phyloP scores from a whole-genome alignment of 2,113 vertebrate genomes.

The Psammodynastes pulverulentus region DNA sequence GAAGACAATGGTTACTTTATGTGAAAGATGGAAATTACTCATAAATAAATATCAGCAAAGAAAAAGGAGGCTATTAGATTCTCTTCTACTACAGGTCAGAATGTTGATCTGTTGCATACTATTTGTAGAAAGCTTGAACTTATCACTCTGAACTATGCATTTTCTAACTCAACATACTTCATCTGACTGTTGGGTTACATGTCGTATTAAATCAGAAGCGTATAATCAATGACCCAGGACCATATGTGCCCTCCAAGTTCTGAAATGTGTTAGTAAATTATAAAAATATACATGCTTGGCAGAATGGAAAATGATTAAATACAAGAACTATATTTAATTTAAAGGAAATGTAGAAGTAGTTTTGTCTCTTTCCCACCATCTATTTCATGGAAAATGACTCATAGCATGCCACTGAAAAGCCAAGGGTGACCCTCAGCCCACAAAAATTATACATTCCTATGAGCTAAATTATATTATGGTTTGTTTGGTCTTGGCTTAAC shows the following conservation, averaged over 20 bases:
- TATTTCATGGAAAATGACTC: not conserved
- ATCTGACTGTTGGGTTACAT: not conserved
- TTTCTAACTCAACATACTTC: not conserved
- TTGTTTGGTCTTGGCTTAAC: not conserved
- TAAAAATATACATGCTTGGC: not conserved
- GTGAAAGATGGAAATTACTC: conserved; percentile 63
- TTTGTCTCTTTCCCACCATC: not conserved
- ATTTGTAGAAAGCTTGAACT: not conserved
- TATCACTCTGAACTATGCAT: not conserved
- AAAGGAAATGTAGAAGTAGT: not conserved
- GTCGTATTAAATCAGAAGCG: not conserved
- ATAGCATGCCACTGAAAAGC: not conserved
- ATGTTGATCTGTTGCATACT: not conserved
- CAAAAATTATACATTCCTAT: not conserved
- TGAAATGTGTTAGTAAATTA: not conserved
- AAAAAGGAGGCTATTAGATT: conserved; percentile 70
- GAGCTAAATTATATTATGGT: not conserved
- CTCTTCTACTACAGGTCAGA: conserved; percentile 80
- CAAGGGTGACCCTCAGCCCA: not conserved
- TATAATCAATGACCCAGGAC: not conserved
- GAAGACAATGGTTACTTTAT: conserved; percentile 66
- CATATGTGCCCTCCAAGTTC: not conserved
- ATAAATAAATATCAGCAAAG: conserved; percentile 70
- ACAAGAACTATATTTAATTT: not conserved
- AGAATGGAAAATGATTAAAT: not conserved